Base-by-base conservation (phyloP, 2,113 vertebrate species). In the Sinocyclocheilus anshuiensis region DNA sequence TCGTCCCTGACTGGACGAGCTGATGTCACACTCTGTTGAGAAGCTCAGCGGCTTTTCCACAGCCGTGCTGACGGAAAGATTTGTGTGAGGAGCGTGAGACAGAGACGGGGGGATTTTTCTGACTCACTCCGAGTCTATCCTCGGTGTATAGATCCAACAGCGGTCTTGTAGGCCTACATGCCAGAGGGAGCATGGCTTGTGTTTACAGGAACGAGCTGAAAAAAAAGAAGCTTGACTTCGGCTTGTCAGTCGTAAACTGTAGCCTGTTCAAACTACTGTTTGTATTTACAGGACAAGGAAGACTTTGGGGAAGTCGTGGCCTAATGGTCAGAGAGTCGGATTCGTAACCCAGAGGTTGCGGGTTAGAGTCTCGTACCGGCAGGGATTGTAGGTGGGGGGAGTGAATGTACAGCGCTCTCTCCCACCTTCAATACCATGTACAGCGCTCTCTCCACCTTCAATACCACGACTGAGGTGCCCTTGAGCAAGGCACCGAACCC, bases 11-110 rank as follows among this genome's bases (percentile, higher is more conserved):
- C 53, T 22, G 74, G 74, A 76, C 42, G 42, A 22, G 22, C 57
- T 39, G 57, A 39, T 42, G 55, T 80, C 29, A 22, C 29, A 39
- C 53, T 80, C 53, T 42, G 33, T 80, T 33, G 76, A 77, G 24
- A 57, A 77, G 76, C 76, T 57, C 76, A 53, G 10, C 26, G 76
- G 76, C 76, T 77, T 77, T 57, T 77, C 50, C 9, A 4, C 26
- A 20, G 76, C 50, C 26, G 26, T 77, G 76, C 50, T 33, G 76
- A 77, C 4, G 76, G 50, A 77, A 77, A 77, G 50, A 77, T 77
- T 29, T 77, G 24, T 77, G 75, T 4, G 15, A 69, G 65, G 15
- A 69, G 29, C 29, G 6, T 36, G 67, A 71, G 67, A 39, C 67
- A 10, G 33, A 36, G 67, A 71, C 33, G 3, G 8, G 76, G 26